These are phyloP conservation scores for Brachionus sp. DNA, from an alignment of 1,140 invertebrate genomes.

Conservation along the genomic window DNA sequence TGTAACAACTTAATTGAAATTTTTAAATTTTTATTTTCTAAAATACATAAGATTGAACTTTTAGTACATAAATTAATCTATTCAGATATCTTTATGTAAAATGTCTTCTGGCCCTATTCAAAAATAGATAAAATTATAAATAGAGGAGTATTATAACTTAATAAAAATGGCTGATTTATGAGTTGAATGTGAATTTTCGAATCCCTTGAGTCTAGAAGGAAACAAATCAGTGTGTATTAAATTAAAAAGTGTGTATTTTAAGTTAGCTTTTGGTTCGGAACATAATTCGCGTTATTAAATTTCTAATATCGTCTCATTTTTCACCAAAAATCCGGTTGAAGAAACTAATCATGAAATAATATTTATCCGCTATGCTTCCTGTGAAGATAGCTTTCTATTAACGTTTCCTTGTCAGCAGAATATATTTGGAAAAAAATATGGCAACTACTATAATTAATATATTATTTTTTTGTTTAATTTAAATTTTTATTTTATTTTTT, in stretches of 20 bases:
- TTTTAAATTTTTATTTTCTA: no score
- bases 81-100: no score
- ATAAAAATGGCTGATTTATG: not conserved
- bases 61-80: no score
- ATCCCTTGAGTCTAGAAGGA: not conserved
- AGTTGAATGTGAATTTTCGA: not conserved
- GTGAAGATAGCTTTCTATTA: not conserved
- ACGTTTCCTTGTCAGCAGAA: not conserved
- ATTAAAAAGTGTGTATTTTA: not conserved
- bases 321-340: not conserved
- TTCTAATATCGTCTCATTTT: not conserved
- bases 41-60: no score
- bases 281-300: constrained; percentile 1
- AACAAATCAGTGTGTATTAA: not conserved
- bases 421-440: not conserved
- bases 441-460: not conserved
- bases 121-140: no score
- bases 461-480: no score
- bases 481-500: no score
- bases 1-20: no score
- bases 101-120: no score
- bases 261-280: not conserved
- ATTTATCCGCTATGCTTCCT: not conserved
- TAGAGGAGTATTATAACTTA: not conserved
- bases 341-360: not conserved